A percentile compares a stretch with the other conserved stretches of the same genome.
Conservation (phyloP, 2,888 invertebrate species). For the Helobdella robusta region DNA sequence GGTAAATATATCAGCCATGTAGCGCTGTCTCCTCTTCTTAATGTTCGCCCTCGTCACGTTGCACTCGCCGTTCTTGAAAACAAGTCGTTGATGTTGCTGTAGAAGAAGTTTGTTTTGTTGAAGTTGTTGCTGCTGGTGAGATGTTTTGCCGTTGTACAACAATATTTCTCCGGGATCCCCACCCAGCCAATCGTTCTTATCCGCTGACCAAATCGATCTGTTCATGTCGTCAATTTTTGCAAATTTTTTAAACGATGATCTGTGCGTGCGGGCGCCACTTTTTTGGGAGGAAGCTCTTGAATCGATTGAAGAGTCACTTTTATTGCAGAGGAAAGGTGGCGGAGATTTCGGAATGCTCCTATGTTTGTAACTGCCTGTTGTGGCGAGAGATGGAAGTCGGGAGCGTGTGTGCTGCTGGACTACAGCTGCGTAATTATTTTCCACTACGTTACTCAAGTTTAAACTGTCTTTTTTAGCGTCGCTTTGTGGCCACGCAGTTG, state of each 20-base stretch:
- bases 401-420: not conserved
- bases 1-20: constrained; percentile 64
- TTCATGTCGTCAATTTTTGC: not conserved
- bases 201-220: not conserved
- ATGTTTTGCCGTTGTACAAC: not conserved
- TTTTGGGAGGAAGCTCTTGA: not conserved
- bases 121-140: not conserved
- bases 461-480: too few species aligned
- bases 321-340: not conserved
- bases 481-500: not conserved
- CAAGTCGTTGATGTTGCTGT: constrained; percentile 58
- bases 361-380: not conserved
- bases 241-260: not conserved
- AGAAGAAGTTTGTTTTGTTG: not conserved
- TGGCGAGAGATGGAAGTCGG: not conserved
- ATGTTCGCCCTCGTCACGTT: constrained; percentile 91
- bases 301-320: constrained; percentile 6
- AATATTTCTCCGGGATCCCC: not conserved
- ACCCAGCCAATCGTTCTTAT: not conserved
- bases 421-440: not conserved
- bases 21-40: constrained; percentile 79
- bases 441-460: not conserved
- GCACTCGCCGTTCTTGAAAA: constrained; percentile 94
- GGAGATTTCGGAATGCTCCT: not conserved
- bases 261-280: not conserved